Percentiles rank a stretch among this genome's conserved stretches.
Conservation (phyloP, 2,113 vertebrate species). For the Ptilorrhoa leucosticta region DNA sequence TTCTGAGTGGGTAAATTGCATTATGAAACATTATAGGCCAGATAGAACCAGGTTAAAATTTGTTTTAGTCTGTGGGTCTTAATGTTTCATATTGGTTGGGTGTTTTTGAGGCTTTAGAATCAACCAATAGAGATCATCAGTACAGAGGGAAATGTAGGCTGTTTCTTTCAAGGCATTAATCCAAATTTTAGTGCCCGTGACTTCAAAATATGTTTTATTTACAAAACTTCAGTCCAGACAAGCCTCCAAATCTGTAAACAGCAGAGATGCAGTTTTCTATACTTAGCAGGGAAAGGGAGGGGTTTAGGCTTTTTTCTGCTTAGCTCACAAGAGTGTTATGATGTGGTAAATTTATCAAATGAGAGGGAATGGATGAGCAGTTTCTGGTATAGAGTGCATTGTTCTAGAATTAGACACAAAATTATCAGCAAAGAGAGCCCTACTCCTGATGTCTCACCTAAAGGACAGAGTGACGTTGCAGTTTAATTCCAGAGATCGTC, state of each 20-base stretch:
- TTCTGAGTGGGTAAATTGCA: not conserved
- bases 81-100: not conserved
- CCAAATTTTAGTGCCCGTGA: not conserved
- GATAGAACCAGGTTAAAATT: not conserved
- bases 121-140: not conserved
- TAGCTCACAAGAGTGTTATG: not conserved
- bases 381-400: not conserved
- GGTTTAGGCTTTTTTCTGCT: not conserved
- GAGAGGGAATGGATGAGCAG: not conserved
- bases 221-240: not conserved
- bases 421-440: not conserved
- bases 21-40: not conserved
- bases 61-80: not conserved
- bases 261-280: not conserved
- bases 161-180: not conserved
- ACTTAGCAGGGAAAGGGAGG: not conserved
- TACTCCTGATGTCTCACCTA: not conserved
- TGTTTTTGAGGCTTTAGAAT: not conserved
- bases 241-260: not conserved
- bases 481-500: not conserved
- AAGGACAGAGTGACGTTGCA: not conserved
- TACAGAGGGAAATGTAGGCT: not conserved
- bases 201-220: slow-evolving; percentile 22
- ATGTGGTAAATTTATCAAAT: not conserved
- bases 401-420: not conserved